Evolutionary conservation across 2,113 vertebrate species (phyloP), one percentile per base, ranked within the genome.

Genomic region (Otocyon megalotis): DNA sequence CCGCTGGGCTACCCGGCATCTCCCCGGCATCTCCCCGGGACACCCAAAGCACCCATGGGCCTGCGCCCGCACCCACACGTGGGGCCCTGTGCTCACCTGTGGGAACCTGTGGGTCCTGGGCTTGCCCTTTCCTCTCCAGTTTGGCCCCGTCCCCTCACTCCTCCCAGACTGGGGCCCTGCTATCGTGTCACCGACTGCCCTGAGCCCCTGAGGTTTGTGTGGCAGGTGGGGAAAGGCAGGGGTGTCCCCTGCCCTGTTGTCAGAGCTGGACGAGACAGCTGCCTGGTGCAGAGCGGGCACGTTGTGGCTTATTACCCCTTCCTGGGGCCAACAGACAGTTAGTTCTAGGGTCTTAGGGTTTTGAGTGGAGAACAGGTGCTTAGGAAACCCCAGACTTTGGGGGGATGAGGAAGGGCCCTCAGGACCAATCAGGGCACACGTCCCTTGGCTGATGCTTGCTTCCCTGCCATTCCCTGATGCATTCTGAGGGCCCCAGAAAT

Each of bases 51-150:
- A 26, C 15, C 11, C 8, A 0, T 1, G 16, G 20, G 37, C 8
- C 20, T 4, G 71, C 0, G 0, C 2, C 48, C 5, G 26, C 22
- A 30, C 8, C 0, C 3, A n/a, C 35, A 5, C 13, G 26, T 20
- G 50, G 3, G 53, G 22, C 10, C 15, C 48, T 4, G 26, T 15
- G 16, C 54, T 28, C 11, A 0, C 11, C 11, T 11, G 6, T 12
- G 30, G 81, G 35, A 32, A 37, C 20, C 9, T 0, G 37, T 2
- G 16, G 30, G 14, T 26, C 28, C n/a, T 14, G 1, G 11, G 28
- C 87, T n/a, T 10, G 48, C 35, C 12, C 16, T 83, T 74, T 16
- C n/a, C 37, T 54, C 83, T 65, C 32, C 58, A 71, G 35, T 32
- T 91, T 30, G 9, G 8, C 8, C 22, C 48, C 22, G 11, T 19